Percentiles rank a stretch among this genome's conserved stretches.
phyloP scores from a whole-genome alignment of 2,797 vertebrate species.

The Tympanoctomys barrerae region DNA sequence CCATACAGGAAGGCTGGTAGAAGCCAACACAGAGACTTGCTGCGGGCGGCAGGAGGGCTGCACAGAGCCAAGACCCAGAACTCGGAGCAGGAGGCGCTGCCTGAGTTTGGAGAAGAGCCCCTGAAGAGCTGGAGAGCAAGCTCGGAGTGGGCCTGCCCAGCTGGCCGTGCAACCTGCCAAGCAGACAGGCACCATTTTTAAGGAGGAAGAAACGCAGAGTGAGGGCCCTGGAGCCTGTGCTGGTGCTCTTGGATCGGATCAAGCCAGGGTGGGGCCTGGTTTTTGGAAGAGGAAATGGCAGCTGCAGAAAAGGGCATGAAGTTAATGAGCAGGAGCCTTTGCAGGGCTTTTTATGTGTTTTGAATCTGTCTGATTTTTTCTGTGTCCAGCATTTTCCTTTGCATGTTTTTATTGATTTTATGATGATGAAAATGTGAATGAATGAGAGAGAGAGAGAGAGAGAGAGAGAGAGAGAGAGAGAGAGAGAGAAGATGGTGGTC shows the following conservation, averaged over 20 bases:
- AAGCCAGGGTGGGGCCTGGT: neutral
- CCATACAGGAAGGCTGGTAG: neutral
- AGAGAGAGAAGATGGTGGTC: neutral
- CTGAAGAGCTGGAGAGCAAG: neutral
- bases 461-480: neutral
- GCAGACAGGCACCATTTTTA: neutral
- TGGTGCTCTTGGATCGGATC: neutral
- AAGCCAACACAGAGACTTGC: neutral
- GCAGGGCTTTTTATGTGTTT: neutral
- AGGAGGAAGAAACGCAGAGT: no score
- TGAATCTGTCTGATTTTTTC: neutral
- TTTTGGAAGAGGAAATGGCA: neutral
- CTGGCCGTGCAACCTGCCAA: no score
- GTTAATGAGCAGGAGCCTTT: neutral
- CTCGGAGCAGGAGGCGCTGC: neutral
- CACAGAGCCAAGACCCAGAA: neutral
- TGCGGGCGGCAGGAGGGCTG: accelerated
- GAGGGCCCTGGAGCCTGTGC: neutral
- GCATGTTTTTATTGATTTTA: neutral
- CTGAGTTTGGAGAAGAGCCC: neutral
- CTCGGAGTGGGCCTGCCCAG: neutral
- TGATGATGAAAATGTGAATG: neutral
- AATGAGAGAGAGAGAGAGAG: no score
- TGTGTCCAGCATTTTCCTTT: neutral
- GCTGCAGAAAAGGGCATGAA: neutral